Evolutionary conservation across 2,113 vertebrate species (phyloP).

Genomic region (Alouatta palliata): DNA sequence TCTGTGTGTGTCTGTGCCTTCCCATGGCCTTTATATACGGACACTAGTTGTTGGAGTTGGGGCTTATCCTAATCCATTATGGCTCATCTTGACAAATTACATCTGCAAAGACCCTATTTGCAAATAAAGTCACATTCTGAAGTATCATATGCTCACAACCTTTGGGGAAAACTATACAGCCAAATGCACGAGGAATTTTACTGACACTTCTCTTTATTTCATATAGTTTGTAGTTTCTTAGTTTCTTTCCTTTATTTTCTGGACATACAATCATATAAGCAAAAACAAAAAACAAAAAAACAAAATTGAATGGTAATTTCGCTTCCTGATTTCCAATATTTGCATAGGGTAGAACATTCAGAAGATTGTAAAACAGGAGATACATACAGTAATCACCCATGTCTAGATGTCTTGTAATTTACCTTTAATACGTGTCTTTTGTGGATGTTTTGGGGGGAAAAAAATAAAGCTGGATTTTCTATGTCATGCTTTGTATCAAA

Average conservation of each 20-base stretch:
- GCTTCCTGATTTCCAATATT: background rate
- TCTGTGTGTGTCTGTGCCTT: background rate
- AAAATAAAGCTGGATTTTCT: background rate
- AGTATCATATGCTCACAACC: background rate
- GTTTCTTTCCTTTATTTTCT: background rate
- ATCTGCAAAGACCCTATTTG: too few species aligned
- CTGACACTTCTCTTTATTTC: background rate
- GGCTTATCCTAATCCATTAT: background rate
- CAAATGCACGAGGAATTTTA: background rate
- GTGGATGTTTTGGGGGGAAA: background rate
- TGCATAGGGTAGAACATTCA: background rate
- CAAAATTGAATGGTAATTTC: background rate
- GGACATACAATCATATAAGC: background rate
- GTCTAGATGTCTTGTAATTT: background rate
- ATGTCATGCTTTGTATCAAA: background rate
- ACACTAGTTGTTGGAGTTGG: background rate
- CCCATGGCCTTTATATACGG: background rate
- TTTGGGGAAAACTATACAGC: background rate
- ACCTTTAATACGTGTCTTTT: background rate
- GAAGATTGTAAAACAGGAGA: background rate
- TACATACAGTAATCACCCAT: background rate
- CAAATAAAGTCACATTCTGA: background rate
- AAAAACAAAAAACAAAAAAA: background rate
- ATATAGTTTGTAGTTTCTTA: background rate
- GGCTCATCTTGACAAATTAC: background rate